phyloP scores from a whole-genome alignment of 2,113 vertebrate genomes.

The Columbina picui region DNA sequence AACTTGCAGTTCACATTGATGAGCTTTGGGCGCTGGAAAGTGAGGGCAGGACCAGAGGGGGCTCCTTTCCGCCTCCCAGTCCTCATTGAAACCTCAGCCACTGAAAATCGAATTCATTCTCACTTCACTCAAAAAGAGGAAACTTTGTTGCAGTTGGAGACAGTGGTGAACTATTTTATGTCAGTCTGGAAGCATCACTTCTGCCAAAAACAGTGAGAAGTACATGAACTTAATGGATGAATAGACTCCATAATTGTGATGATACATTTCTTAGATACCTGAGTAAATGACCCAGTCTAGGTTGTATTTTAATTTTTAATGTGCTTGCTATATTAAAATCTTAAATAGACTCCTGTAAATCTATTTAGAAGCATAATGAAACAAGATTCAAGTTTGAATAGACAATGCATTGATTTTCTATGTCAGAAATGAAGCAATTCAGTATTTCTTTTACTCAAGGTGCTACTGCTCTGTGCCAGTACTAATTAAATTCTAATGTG shows the following conservation, averaged over 20 bases:
- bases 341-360: conserved; percentile 50
- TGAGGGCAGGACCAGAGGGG: not conserved
- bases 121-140: not conserved
- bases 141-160: not conserved
- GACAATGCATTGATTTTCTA: conserved; percentile 44
- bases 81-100: not conserved
- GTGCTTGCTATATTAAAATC: not conserved
- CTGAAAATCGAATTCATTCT: not conserved
- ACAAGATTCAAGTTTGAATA: conserved; percentile 39
- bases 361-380: conserved; percentile 56
- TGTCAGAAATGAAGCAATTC: conserved; percentile 56
- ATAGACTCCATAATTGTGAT: not conserved
- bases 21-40: not conserved
- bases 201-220: not conserved
- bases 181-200: not conserved
- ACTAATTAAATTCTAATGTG: conserved; percentile 59
- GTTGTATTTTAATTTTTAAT: conserved; percentile 52
- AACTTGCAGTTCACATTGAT: not conserved
- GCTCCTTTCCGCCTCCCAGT: too few relatives aligned
- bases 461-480: conserved; percentile 25
- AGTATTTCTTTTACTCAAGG: conserved; percentile 28
- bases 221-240: not conserved
- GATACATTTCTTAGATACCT: not conserved
- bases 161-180: not conserved
- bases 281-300: conserved; percentile 7